phyloP scores from a whole-genome alignment of 2,888 invertebrate species.

The Apodemia zela region DNA sequence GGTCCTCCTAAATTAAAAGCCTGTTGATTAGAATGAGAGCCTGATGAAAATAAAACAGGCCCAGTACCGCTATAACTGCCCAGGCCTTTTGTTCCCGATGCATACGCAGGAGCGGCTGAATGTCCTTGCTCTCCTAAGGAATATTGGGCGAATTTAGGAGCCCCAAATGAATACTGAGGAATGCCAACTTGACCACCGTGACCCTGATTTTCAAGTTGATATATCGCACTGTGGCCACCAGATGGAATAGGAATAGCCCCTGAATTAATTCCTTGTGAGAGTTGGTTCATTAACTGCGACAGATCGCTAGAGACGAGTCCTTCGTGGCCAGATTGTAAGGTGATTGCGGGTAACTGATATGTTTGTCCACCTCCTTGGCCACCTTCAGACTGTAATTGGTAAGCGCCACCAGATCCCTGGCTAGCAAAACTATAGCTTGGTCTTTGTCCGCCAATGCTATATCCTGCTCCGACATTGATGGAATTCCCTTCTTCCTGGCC shows the following conservation, averaged over 20 bases:
- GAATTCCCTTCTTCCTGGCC: constrained; percentile 64
- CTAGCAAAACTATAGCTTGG: constrained; percentile 50
- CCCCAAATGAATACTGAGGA: constrained; percentile 53
- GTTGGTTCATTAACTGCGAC: constrained; percentile 65
- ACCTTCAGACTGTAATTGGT: constrained; percentile 50
- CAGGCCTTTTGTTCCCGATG: constrained; percentile 64
- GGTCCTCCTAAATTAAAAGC: constrained; percentile 44
- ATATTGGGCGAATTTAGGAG: constrained; percentile 53
- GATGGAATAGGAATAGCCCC: constrained; percentile 58
- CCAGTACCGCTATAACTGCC: constrained; percentile 66
- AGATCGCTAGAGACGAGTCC: constrained; percentile 52
- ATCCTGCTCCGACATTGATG: constrained; percentile 70
- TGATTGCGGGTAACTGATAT: constrained; percentile 61
- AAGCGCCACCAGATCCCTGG: constrained; percentile 43
- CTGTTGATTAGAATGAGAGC: constrained; percentile 42
- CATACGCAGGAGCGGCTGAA: constrained; percentile 55
- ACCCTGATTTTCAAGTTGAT: constrained; percentile 49
- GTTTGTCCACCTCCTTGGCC: constrained; percentile 51
- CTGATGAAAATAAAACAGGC: constrained; percentile 65
- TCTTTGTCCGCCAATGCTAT: constrained; percentile 68
- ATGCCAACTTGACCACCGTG: constrained; percentile 51
- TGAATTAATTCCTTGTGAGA: constrained; percentile 58
- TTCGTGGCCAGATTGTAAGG: constrained; percentile 55
- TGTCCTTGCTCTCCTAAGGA: constrained; percentile 49
- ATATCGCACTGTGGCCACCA: constrained; percentile 47